These are phyloP conservation scores for Urocyon cinereoargenteus DNA, from an alignment of 2,797 vertebrate species.

Conservation along the genomic window DNA sequence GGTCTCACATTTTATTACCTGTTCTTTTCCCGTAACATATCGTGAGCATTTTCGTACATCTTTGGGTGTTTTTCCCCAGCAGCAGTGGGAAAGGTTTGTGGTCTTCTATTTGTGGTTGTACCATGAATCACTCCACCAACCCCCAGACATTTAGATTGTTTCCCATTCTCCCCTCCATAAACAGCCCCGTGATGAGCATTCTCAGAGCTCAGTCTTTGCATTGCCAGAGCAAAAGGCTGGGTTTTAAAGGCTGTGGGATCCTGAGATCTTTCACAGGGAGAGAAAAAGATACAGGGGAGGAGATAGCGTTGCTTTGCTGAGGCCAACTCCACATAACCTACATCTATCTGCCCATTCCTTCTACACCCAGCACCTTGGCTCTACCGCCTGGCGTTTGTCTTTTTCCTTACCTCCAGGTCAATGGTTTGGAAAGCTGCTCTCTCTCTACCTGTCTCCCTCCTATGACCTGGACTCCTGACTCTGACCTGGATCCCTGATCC, in stretches of 20 bases:
- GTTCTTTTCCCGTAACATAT: neutral
- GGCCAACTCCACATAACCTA: neutral
- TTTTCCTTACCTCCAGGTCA: neutral
- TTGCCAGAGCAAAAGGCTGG: neutral
- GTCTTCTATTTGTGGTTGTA: constrained; percentile 24
- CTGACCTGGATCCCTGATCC: neutral
- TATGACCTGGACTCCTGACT: neutral
- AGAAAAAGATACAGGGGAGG: neutral
- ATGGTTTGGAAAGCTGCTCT: neutral
- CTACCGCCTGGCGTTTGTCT: neutral
- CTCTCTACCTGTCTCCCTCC: neutral
- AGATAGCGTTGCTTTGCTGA: neutral
- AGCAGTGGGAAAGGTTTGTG: neutral
- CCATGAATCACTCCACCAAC: neutral
- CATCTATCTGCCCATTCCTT: neutral
- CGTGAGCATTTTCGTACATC: neutral
- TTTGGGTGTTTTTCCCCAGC: neutral
- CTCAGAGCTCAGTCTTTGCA: neutral
- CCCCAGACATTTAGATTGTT: neutral
- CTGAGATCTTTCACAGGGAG: neutral
- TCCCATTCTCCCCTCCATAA: neutral
- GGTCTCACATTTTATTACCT: neutral
- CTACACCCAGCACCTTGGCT: neutral
- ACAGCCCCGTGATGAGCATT: neutral
- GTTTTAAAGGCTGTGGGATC: neutral